Percentiles rank a stretch among this genome's conserved stretches.
Conservation (phyloP, 1,140 invertebrate species). For the Apolygus lucorum region DNA sequence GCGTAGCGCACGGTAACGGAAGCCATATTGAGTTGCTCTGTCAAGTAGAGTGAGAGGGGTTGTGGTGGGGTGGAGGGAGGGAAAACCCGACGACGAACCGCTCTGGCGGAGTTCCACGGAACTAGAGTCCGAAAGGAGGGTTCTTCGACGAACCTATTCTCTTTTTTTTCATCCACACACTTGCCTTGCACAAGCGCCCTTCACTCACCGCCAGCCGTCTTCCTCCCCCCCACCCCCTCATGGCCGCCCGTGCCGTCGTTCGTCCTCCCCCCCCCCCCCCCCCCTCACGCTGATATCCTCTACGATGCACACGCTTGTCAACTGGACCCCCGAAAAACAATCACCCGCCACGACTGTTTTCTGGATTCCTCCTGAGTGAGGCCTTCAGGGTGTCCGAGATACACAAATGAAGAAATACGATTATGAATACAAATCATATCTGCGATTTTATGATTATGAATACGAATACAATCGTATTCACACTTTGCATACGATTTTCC, state of each 20-base stretch:
- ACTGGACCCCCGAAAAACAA: too few species aligned
- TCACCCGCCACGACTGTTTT: too few species aligned
- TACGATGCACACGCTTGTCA: too few species aligned
- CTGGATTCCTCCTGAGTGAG: too few species aligned
- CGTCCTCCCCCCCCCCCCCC: neutral
- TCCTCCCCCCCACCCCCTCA: too few species aligned
- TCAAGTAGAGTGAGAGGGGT: slow-evolving; percentile 1
- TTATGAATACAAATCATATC: too few species aligned
- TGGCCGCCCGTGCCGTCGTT: too few species aligned
- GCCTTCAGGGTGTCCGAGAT: too few species aligned
- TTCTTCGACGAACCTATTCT: neutral
- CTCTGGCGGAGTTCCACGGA: neutral
- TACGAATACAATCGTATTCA: too few species aligned
- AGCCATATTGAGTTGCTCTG: slow-evolving; percentile 16
- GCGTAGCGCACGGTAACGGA: slow-evolving; percentile 14
- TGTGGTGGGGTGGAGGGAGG: neutral
- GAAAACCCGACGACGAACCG: neutral
- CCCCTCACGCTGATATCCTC: neutral
- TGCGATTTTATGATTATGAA: too few species aligned
- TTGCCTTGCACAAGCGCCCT: neutral
- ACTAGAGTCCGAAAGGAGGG: neutral
- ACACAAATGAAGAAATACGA: too few species aligned
- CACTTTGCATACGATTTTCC: too few species aligned
- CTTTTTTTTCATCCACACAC: neutral
- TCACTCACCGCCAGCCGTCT: neutral